Evolutionary conservation across 1,140 invertebrate species (phyloP).

Genomic region (Drosophila simulans): DNA sequence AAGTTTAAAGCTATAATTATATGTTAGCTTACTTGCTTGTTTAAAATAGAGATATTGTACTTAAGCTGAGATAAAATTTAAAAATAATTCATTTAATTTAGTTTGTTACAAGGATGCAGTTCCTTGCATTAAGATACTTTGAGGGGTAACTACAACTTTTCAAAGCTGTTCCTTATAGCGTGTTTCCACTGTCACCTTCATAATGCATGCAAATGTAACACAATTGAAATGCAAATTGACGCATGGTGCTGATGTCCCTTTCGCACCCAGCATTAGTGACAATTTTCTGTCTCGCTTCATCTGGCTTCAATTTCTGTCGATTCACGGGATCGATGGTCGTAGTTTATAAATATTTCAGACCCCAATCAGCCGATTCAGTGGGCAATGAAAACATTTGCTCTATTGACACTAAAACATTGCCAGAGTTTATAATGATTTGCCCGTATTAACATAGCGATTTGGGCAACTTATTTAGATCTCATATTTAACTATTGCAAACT

Average conservation of each 20-base stretch:
- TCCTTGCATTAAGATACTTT: no score
- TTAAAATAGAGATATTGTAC: background rate
- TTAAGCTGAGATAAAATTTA: no score
- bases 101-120: no score
- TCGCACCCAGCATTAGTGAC: constrained; percentile 4
- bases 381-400: constrained; percentile 29
- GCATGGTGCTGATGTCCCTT: constrained; percentile 11
- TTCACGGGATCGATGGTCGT: constrained; percentile 51
- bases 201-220: constrained; percentile 52
- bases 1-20: no score
- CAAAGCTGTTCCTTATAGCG: no score
- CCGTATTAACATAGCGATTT: constrained; percentile 16
- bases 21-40: no score
- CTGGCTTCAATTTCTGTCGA: constrained; percentile 32
- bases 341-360: constrained; percentile 64
- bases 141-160: no score
- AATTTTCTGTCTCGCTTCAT: background rate
- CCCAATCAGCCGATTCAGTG: constrained; percentile 19
- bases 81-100: no score
- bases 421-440: constrained; percentile 17
- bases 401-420: constrained; percentile 46
- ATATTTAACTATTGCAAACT: constrained; percentile 25
- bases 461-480: constrained; percentile 38
- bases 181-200: constrained; percentile 2
- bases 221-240: constrained; percentile 49